Evolutionary conservation across 2,888 invertebrate species (phyloP), one percentile per base, ranked within the genome.

Genomic region (Trichogramma dendrolimi): DNA sequence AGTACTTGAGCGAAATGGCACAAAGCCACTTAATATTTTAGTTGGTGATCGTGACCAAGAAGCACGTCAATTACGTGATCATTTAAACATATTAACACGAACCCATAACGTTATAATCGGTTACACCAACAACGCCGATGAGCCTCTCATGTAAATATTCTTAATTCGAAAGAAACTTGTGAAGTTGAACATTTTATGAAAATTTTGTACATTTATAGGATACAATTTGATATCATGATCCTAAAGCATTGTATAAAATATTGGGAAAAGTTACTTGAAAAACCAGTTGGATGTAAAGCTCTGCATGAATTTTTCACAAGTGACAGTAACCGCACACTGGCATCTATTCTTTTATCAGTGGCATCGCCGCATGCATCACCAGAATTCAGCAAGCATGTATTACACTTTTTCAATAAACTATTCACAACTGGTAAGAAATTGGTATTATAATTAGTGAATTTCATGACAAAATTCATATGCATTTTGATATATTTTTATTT

Each of bases 201-300:
- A 46, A 27, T 27, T 27, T 27, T 2, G 27, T 27, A 27, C 27
- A 38, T 52, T 60, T 68, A 47, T 49, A 78, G 81, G 41, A 71
- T 78, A 6, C 70, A 80, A 42, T 79, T 88, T 10, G 84, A 86
- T 71, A 88, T 87, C 69, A 84, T 84, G 67, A 84, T 86, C 54
- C 74, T 86, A 49, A 84, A 86, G 65, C 85, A 86, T 66, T 86
- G 91, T 80, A 82, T 93, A 38, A 89, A 88, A 71, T 94, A 93
- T 72, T 90, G 95, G 86, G 93, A 94, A 75, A 88, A 88, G 71
- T 86, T 94, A 67, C 78, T 96, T 38, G 94, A 94, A 58, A 91
- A 91, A 65, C 85, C 89, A 0, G 85, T 90, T 0, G 94, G 94
- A 0, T 85, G 90, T 66, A 85, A 87, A 71, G 94, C 95, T 0